Conservation (phyloP, 2,888 invertebrate genomes). For the Drosophila mimica region DNA sequence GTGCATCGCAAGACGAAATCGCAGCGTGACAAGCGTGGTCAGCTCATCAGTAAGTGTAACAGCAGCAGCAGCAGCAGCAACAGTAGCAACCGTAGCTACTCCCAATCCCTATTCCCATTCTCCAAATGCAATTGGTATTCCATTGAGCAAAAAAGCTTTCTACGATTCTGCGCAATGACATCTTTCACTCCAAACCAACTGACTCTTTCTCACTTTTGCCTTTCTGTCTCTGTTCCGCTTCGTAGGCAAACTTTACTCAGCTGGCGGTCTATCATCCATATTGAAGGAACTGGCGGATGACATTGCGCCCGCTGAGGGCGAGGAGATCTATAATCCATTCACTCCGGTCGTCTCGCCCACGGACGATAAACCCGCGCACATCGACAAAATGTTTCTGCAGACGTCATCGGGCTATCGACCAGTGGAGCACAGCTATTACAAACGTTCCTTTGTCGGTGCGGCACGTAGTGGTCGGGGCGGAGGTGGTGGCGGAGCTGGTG, state of each 20-base stretch:
- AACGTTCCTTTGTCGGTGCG: constrained; percentile 82
- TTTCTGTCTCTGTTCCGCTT: constrained; percentile 12
- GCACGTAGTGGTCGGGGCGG: constrained; percentile 37
- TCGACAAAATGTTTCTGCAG: constrained; percentile 85
- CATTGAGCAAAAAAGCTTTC: constrained; percentile 54
- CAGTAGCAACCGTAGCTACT: neutral
- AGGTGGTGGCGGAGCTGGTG: constrained; percentile 25
- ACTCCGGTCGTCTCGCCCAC: constrained; percentile 85
- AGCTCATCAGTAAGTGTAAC: constrained; percentile 83
- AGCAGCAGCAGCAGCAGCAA: neutral
- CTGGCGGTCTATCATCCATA: constrained; percentile 84
- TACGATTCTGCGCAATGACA: constrained; percentile 49
- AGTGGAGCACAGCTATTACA: constrained; percentile 85
- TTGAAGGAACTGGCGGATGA: constrained; percentile 85
- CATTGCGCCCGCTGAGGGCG: constrained; percentile 84
- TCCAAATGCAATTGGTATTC: constrained; percentile 21
- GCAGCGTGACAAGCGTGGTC: constrained; percentile 84
- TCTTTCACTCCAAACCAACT: constrained; percentile 9
- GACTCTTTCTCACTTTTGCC: constrained; percentile 1
- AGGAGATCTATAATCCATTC: constrained; percentile 86
- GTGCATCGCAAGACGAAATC: constrained; percentile 85
- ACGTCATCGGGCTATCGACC: constrained; percentile 85
- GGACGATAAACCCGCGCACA: constrained; percentile 84
- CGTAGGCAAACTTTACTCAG: constrained; percentile 84
- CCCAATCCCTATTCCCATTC: constrained; percentile 3